These are phyloP conservation scores for Taeniopygia guttata DNA, from an alignment of 2,797 vertebrate species.

Conservation along the genomic window DNA sequence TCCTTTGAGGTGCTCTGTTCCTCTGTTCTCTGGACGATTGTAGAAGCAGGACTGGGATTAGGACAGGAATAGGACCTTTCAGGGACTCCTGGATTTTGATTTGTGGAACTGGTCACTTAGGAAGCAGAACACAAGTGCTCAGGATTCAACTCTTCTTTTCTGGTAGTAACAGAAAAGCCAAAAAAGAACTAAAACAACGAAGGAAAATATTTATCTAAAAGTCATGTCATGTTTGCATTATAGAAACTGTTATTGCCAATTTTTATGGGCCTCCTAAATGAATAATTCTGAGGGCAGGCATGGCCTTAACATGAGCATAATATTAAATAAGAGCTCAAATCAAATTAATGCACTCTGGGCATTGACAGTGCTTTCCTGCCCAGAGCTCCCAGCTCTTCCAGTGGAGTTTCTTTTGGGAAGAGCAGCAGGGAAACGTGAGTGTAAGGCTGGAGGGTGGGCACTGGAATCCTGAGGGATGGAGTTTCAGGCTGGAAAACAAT, in stretches of 20 bases:
- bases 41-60: background rate
- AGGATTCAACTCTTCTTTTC: background rate
- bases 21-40: background rate
- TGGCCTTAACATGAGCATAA: background rate
- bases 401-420: background rate
- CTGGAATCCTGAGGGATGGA: background rate
- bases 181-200: background rate
- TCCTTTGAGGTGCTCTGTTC: background rate
- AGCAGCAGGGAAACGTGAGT: background rate
- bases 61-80: background rate
- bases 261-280: background rate
- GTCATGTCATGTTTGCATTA: background rate
- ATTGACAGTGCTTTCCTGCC: background rate
- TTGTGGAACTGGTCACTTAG: background rate
- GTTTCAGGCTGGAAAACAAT: background rate
- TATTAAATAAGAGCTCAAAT: background rate
- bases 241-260: background rate
- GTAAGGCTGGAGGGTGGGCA: background rate
- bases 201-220: background rate
- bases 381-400: background rate
- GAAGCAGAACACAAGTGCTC: background rate
- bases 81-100: background rate
- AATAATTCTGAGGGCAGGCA: background rate
- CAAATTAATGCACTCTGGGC: background rate
- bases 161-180: background rate